A percentile compares a stretch with the other conserved stretches of the same genome.
These are phyloP conservation scores for Cremastinae sp. DNA, from an alignment of 2,888 invertebrate species.

Conservation along the genomic window DNA sequence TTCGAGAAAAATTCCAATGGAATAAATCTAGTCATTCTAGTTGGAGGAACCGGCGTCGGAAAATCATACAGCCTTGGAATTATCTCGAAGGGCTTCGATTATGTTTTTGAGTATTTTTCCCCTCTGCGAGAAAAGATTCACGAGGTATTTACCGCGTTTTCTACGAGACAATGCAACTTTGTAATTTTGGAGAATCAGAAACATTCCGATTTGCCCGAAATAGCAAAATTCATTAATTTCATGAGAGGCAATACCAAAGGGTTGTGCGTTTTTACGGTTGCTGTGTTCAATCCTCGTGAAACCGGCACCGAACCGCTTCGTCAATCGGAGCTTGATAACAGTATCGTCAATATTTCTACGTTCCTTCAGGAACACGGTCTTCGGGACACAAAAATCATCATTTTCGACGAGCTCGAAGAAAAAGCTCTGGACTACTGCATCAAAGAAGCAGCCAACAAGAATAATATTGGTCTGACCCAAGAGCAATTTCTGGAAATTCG, in stretches of 20 bases:
- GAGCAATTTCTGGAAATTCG: constrained; percentile 66
- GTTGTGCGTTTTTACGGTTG: constrained; percentile 68
- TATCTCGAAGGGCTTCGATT: constrained; percentile 65
- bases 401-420: constrained; percentile 66
- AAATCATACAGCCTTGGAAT: constrained; percentile 75
- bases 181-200: constrained; percentile 74
- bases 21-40: constrained; percentile 68
- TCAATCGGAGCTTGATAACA: constrained; percentile 63
- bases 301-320: constrained; percentile 60
- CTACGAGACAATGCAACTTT: constrained; percentile 70
- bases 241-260: constrained; percentile 53
- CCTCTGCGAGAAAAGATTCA: constrained; percentile 60
- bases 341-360: constrained; percentile 58
- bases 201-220: constrained; percentile 64
- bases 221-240: constrained; percentile 61
- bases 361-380: constrained; percentile 59
- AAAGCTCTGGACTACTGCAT: constrained; percentile 71
- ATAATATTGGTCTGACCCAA: constrained; percentile 63
- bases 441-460: constrained; percentile 65
- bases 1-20: constrained; percentile 60
- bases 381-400: constrained; percentile 63
- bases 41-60: constrained; percentile 76
- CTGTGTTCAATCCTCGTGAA: constrained; percentile 71
- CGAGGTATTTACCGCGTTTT: constrained; percentile 59
- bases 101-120: constrained; percentile 67